These are phyloP conservation scores for Drosophila paulistorum DNA, from an alignment of 1,140 invertebrate genomes.

Conservation along the genomic window DNA sequence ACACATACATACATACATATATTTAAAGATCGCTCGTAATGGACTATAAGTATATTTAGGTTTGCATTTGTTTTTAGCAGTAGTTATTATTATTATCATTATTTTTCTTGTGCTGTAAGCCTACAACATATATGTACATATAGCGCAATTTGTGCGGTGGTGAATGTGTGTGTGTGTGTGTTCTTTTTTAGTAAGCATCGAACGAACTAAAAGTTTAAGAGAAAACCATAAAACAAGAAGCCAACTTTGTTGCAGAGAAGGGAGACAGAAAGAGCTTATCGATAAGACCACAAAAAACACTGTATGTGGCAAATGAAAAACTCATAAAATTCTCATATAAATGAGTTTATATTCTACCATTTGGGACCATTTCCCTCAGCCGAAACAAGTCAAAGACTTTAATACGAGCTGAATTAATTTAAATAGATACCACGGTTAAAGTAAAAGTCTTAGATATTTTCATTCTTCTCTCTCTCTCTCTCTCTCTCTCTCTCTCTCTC, in stretches of 20 bases:
- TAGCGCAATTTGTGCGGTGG: neutral
- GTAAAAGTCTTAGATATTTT: too few species aligned
- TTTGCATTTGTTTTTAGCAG: conserved; percentile 1
- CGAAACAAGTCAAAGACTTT: neutral
- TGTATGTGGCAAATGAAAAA: conserved; percentile 7
- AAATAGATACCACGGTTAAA: neutral
- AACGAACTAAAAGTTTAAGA: conserved; percentile 5
- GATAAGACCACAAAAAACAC: neutral
- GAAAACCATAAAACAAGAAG: conserved; percentile 14
- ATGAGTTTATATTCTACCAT: neutral
- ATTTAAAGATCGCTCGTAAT: neutral
- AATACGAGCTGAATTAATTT: neutral
- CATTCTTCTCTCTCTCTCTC: too few species aligned
- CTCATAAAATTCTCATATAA: conserved; percentile 9
- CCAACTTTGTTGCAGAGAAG: conserved; percentile 12
- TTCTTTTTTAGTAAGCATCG: neutral
- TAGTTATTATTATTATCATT: neutral
- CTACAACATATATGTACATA: conserved; percentile 3
- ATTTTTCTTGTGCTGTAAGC: conserved; percentile 2
- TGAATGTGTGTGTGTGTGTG: neutral
- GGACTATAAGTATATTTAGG: neutral
- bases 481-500: too few species aligned
- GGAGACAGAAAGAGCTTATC: neutral
- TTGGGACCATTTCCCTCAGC: neutral
- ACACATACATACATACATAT: conserved; percentile 33